Percentiles rank a stretch among this genome's conserved stretches.
phyloP scores from a whole-genome alignment of 2,797 vertebrate genomes.

The Sebastes iracundus region DNA sequence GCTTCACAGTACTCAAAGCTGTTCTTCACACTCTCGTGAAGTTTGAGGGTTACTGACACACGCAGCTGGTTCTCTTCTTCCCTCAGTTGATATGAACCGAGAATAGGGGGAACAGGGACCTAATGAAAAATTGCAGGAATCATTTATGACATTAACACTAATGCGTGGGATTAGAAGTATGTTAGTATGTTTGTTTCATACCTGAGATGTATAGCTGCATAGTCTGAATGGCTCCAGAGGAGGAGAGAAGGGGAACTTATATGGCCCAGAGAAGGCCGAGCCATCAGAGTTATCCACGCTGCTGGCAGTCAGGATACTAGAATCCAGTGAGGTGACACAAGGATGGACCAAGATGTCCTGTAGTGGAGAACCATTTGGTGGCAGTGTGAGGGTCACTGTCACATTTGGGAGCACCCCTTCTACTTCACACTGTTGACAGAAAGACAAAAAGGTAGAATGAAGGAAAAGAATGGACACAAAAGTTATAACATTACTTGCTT shows the following conservation, averaged over 20 bases:
- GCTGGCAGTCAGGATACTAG: constrained; percentile 88
- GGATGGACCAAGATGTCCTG: constrained; percentile 94
- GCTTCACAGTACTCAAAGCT: constrained; percentile 95
- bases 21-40: constrained; percentile 96
- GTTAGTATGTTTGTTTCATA: constrained; percentile 51
- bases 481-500: not conserved
- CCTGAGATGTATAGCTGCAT: constrained; percentile 96
- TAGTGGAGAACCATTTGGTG: constrained; percentile 91
- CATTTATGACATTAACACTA: not conserved
- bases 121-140: constrained; percentile 50
- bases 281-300: constrained; percentile 87
- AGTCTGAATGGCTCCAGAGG: constrained; percentile 91
- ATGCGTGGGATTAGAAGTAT: not conserved
- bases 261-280: constrained; percentile 91
- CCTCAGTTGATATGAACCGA: constrained; percentile 90
- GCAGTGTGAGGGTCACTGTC: constrained; percentile 90
- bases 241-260: constrained; percentile 95
- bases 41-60: constrained; percentile 88
- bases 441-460: not conserved
- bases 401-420: constrained; percentile 92
- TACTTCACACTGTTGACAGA: constrained; percentile 89
- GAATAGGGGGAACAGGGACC: constrained; percentile 95
- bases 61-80: constrained; percentile 86
- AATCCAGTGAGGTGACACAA: constrained; percentile 92
- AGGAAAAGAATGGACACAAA: not conserved